phyloP scores from a whole-genome alignment of 2,888 invertebrate genomes.

The Parthenolecanium corni region DNA sequence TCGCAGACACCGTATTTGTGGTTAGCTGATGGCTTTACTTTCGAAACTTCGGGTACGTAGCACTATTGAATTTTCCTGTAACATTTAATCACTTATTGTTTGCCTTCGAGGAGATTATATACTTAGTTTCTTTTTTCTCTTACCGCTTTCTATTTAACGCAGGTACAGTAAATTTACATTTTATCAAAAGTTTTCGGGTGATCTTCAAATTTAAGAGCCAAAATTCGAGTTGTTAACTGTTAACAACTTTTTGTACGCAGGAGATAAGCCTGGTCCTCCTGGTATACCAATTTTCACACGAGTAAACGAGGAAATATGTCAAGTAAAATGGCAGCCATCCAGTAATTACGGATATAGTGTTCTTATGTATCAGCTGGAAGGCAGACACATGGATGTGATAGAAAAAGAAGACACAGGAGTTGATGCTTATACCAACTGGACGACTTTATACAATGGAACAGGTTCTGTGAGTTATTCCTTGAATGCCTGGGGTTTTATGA shows the following conservation, averaged over 20 bases:
- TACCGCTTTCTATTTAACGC: neutral
- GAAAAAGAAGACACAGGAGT: neutral
- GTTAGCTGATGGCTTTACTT: constrained; percentile 60
- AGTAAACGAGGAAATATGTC: constrained; percentile 58
- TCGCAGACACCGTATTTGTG: constrained; percentile 49
- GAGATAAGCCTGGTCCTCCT: constrained; percentile 68
- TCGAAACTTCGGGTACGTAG: constrained; percentile 56
- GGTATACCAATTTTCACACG: constrained; percentile 62
- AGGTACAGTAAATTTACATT: neutral
- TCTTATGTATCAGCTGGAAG: constrained; percentile 63
- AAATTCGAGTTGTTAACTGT: too few relatives aligned
- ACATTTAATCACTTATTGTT: neutral
- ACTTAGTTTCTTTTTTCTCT: too few relatives aligned
- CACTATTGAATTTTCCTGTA: too few relatives aligned
- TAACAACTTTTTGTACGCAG: constrained; percentile 38
- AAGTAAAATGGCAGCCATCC: constrained; percentile 70
- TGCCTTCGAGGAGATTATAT: neutral
- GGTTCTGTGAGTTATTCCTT: constrained; percentile 40
- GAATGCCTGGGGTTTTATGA: neutral
- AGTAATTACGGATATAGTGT: constrained; percentile 65
- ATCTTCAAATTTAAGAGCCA: too few relatives aligned
- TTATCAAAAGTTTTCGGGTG: too few relatives aligned
- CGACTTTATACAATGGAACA: constrained; percentile 61
- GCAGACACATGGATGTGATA: constrained; percentile 36
- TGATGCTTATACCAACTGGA: constrained; percentile 44